Conservation (phyloP, 2,888 invertebrate species). For the Ormia ochracea region DNA sequence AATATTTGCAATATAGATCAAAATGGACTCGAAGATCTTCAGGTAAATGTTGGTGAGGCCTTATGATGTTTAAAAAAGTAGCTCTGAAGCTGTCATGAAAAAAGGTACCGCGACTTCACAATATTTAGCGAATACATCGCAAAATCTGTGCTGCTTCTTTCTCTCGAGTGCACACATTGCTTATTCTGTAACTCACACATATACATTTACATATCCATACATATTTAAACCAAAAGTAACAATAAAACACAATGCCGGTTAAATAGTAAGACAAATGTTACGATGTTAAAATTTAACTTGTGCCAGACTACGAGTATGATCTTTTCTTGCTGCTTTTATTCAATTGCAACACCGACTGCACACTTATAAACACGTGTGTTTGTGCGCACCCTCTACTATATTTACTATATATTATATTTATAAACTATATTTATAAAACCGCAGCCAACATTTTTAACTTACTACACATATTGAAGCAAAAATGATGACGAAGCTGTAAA, state of each 20-base stretch:
- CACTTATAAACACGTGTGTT: no score
- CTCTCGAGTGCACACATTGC: no score
- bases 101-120: no score
- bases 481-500: slow-evolving; percentile 28
- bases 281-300: neutral
- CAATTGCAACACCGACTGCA: neutral
- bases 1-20: no score
- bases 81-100: no score
- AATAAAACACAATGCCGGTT: slow-evolving; percentile 30
- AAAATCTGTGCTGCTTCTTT: no score
- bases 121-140: no score
- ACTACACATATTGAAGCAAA: slow-evolving; percentile 1
- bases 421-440: neutral
- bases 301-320: neutral
- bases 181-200: neutral
- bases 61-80: no score
- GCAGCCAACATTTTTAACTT: slow-evolving; percentile 28
- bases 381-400: no score
- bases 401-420: no score
- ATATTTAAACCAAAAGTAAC: neutral
- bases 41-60: no score
- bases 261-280: slow-evolving; percentile 19
- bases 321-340: neutral
- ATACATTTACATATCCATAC: neutral
- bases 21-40: no score